Evolutionary conservation across 2,888 invertebrate species (phyloP).

Genomic region (Uloborus plumipes): DNA sequence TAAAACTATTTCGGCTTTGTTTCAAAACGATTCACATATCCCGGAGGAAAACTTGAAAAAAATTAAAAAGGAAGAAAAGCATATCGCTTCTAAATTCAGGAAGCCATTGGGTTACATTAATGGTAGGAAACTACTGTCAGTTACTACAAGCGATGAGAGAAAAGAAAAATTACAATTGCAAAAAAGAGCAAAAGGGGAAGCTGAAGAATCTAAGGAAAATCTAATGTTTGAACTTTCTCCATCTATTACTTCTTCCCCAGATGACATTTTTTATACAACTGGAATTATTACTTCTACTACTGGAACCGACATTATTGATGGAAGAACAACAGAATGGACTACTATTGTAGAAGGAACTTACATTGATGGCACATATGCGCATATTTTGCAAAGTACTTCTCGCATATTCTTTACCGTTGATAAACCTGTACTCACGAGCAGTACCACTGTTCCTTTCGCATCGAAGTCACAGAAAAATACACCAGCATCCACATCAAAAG

Average conservation of each 20-base stretch:
- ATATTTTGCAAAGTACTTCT: constrained; percentile 75
- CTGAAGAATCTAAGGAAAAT: background rate
- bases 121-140: constrained; percentile 29
- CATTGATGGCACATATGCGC: constrained; percentile 74
- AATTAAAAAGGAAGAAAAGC: constrained; percentile 6
- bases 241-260: constrained; percentile 20
- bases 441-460: background rate
- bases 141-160: background rate
- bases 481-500: background rate
- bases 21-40: constrained; percentile 20
- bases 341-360: constrained; percentile 75
- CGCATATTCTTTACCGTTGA: constrained; percentile 70
- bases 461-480: background rate
- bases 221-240: constrained; percentile 17
- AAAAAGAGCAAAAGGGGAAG: background rate
- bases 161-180: background rate
- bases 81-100: background rate
- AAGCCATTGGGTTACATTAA: background rate
- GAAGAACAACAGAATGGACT: constrained; percentile 75
- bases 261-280: constrained; percentile 62
- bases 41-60: background rate
- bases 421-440: background rate
- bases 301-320: constrained; percentile 73
- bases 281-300: constrained; percentile 75
- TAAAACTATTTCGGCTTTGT: constrained; percentile 35